Evolutionary conservation across 2,888 invertebrate genomes (phyloP).

Genomic region (Brachyptera risi): DNA sequence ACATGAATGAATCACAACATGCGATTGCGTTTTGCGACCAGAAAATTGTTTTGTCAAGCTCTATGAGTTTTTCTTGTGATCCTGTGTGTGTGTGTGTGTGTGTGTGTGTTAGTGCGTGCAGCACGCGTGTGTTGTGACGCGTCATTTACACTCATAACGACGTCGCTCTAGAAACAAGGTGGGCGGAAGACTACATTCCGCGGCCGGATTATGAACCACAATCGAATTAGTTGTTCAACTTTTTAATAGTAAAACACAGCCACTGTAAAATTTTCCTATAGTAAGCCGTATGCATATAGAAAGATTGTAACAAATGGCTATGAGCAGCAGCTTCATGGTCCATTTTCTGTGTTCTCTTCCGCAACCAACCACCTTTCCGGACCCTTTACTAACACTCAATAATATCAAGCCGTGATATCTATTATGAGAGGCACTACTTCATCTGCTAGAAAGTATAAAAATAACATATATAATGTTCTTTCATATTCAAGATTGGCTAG

Average conservation of each 20-base stretch:
- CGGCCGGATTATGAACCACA: no score
- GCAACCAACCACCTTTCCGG: constrained; percentile 16
- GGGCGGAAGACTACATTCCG: no score
- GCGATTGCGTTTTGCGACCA: no score
- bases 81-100: background rate
- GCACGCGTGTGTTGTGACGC: background rate
- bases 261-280: no score
- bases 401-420: background rate
- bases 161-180: no score
- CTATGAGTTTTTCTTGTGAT: background rate
- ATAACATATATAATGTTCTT: no score
- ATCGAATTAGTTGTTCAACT: no score
- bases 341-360: constrained; percentile 3
- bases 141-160: background rate
- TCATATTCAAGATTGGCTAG: constrained; percentile 13
- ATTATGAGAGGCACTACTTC: background rate
- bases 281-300: no score
- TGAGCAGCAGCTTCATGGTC: background rate
- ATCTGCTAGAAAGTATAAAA: background rate
- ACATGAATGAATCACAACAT: no score
- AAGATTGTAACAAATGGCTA: no score
- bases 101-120: background rate
- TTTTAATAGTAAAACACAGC: no score
- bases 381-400: background rate
- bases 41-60: no score